A percentile compares a stretch with the other conserved stretches of the same genome.
These are phyloP conservation scores for Crax fasciolata DNA, from an alignment of 2,797 vertebrate genomes.

Conservation along the genomic window DNA sequence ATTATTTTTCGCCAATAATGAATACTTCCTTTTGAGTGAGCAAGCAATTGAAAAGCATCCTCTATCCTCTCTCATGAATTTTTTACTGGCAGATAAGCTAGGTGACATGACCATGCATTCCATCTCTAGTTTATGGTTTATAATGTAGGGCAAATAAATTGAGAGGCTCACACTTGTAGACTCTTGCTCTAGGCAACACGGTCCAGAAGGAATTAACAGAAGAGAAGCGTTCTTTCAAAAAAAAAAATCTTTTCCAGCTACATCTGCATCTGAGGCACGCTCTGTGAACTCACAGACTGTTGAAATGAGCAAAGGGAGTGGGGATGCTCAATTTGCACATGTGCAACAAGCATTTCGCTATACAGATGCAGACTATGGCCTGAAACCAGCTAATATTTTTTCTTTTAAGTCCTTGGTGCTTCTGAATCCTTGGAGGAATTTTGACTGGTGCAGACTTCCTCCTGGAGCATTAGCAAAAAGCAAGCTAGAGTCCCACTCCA, in stretches of 20 bases:
- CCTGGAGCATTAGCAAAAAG: background rate
- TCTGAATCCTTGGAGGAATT: background rate
- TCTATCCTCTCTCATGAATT: background rate
- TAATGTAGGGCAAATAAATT: background rate
- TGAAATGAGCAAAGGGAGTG: slow-evolving; percentile 24
- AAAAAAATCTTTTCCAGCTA: slow-evolving; percentile 17
- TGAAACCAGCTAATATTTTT: background rate
- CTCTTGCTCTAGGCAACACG: background rate
- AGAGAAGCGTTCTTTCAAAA: slow-evolving; percentile 24
- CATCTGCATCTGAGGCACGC: slow-evolving; percentile 10
- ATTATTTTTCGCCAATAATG: background rate
- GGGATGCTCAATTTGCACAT: background rate
- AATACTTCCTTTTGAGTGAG: background rate
- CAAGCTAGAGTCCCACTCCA: background rate
- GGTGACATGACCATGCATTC: background rate
- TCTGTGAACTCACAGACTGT: background rate
- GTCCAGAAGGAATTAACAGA: slow-evolving; percentile 15
- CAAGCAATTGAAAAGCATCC: background rate
- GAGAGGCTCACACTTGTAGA: slow-evolving; percentile 2
- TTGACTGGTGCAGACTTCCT: slow-evolving; percentile 24
- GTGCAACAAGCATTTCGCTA: slow-evolving; percentile 13
- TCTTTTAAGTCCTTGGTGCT: slow-evolving; percentile 1
- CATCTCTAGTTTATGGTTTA: background rate
- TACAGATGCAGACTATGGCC: slow-evolving; percentile 20
- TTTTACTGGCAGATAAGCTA: background rate